Evolutionary conservation across 1,140 invertebrate genomes (phyloP).

Genomic region (Trichomalopsis sarcophagae): DNA sequence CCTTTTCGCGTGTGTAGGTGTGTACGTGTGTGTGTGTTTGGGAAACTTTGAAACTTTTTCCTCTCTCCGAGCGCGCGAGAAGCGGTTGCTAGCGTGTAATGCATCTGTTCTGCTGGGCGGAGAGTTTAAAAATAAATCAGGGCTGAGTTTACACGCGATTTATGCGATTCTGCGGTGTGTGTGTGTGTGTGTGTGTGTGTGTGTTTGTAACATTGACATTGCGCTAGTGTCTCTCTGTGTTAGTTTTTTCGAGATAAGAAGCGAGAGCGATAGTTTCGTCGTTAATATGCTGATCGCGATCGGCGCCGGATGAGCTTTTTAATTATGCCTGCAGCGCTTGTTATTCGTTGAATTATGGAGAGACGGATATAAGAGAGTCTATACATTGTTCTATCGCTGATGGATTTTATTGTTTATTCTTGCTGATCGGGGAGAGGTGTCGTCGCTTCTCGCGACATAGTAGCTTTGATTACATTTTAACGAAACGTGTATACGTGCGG

Average conservation of each 20-base stretch:
- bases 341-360: too few relatives aligned
- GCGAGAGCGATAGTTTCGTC: too few relatives aligned
- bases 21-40: not conserved
- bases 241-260: too few relatives aligned
- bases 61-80: not conserved
- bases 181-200: not conserved
- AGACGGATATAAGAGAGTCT: not conserved
- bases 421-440: too few relatives aligned
- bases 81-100: not conserved
- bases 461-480: too few relatives aligned
- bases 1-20: not conserved
- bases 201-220: slow-evolving; percentile 6
- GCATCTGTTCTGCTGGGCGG: not conserved
- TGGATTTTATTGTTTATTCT: not conserved
- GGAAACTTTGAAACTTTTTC: not conserved
- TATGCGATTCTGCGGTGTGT: not conserved
- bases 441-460: too few relatives aligned
- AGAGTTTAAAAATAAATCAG: slow-evolving; percentile 20
- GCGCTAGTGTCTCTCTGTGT: not conserved
- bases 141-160: not conserved
- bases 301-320: too few relatives aligned
- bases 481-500: too few relatives aligned
- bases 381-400: too few relatives aligned
- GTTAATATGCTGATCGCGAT: too few relatives aligned
- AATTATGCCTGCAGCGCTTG: too few relatives aligned